phyloP scores from a whole-genome alignment of 1,140 invertebrate species.

The Diprion similis region DNA sequence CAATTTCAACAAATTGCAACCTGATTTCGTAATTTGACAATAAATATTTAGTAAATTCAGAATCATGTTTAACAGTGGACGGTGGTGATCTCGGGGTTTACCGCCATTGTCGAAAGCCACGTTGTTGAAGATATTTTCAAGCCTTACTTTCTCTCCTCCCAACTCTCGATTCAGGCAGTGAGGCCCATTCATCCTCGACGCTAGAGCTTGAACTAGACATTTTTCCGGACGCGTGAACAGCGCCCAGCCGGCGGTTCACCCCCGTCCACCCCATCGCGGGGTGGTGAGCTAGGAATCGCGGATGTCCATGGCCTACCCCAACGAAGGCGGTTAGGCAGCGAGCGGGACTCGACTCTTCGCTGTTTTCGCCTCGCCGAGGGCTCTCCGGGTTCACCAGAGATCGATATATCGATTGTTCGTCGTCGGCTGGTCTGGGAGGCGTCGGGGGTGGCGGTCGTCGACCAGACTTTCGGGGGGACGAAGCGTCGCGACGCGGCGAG shows the following conservation, averaged over 20 bases:
- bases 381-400: constrained; percentile 13
- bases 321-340: constrained; percentile 44
- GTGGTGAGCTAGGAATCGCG: constrained; percentile 31
- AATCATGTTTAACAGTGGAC: too few relatives aligned
- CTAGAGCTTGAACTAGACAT: too few relatives aligned
- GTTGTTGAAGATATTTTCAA: too few relatives aligned
- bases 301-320: constrained; percentile 55
- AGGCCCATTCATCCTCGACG: too few relatives aligned
- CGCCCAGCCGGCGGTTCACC: background rate
- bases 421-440: background rate
- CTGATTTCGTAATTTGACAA: too few relatives aligned
- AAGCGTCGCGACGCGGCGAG: background rate
- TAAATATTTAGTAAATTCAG: too few relatives aligned
- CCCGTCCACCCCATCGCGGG: background rate
- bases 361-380: constrained; percentile 2
- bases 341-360: background rate
- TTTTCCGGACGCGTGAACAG: too few relatives aligned
- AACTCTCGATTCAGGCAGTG: too few relatives aligned
- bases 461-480: background rate
- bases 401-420: constrained; percentile 35
- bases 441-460: constrained; percentile 18
- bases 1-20: too few relatives aligned
- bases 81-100: too few relatives aligned
- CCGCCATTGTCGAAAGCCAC: too few relatives aligned
- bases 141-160: too few relatives aligned